Evolutionary conservation across 2,888 invertebrate species (phyloP).

Genomic region (Trichopria drosophilae): DNA sequence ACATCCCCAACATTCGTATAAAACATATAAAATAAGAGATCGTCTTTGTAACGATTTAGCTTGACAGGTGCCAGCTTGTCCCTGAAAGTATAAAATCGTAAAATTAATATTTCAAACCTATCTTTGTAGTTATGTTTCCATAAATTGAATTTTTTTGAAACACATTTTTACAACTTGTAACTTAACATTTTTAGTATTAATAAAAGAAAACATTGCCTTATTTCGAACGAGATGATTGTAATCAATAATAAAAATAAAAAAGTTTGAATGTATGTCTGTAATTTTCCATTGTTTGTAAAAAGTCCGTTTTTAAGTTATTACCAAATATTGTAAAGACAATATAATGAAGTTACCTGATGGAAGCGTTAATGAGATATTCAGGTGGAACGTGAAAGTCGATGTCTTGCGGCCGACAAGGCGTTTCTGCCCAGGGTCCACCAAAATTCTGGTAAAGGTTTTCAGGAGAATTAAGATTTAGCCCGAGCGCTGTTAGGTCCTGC

Average conservation of each 20-base stretch:
- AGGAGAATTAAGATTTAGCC: constrained; percentile 96
- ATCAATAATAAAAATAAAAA: constrained; percentile 10
- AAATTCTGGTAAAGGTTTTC: constrained; percentile 98
- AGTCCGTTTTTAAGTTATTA: too few species aligned
- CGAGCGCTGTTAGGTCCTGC: constrained; percentile 96
- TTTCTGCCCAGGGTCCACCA: constrained; percentile 98
- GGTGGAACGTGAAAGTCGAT: constrained; percentile 98
- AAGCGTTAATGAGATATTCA: constrained; percentile 97
- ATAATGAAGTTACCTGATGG: constrained; percentile 68
- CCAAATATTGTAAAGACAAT: too few species aligned
- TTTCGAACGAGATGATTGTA: too few species aligned
- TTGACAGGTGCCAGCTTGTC: constrained; percentile 94
- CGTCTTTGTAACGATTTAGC: constrained; percentile 96
- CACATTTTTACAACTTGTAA: too few species aligned
- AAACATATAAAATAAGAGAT: constrained; percentile 98
- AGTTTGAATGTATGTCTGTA: too few species aligned
- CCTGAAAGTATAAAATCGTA: constrained; percentile 60
- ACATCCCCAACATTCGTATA: constrained; percentile 99
- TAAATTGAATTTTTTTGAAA: too few species aligned
- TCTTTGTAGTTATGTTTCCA: too few species aligned
- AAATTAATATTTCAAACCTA: too few species aligned
- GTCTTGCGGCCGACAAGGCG: constrained; percentile 97
- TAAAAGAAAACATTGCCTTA: too few species aligned
- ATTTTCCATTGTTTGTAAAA: too few species aligned
- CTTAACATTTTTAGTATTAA: too few species aligned